Evolutionary conservation across 2,888 invertebrate genomes (phyloP), one percentile per base, ranked within the genome.

Genomic region (Agriopis leucophaearia): DNA sequence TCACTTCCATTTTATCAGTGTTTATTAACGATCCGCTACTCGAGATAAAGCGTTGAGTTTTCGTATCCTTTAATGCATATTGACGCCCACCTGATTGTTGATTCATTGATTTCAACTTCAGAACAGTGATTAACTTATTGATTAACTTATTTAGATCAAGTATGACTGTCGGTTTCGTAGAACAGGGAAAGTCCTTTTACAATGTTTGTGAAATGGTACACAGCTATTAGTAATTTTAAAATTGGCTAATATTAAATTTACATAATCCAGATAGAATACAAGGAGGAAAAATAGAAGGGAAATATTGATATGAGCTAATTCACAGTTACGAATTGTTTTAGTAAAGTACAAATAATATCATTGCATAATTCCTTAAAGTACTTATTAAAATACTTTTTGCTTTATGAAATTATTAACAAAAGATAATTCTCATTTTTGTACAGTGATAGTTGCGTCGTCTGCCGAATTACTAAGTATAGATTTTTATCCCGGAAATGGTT

Each of bases 11-110:
- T 36, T 61, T 56, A 60, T 66, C 56, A 8, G 56, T 42, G 47
- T 15, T 18, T 10, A 12, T 61, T 40, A n/a, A 47, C 44, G 35
- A 55, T 52, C 16, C 27, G 5, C 42, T 54, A 47, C 59, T 54
- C 16, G 27, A 52, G 59, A 65, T 65, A 59, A 27, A n/a, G 27
- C 10, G 12, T 48, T 48, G 10, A n/a, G 54, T 54, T 54, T n/a
- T 44, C 52, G 9, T 54, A 54, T 16, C n/a, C n/a, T 27, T 50
- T 50, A 13, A n/a, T 38, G 38, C 50, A 27, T 16, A 45, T 27
- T 16, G 50, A 44, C 56, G 35, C 42, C 36, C n/a, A 51, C 48
- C 15, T n/a, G 36, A 9, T 36, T 55, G 15, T 38, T 18, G 18
- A 36, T 10, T 5, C n/a, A 36, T 35, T n/a, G 12, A 50, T 27